Base-by-base conservation (phyloP, 2,113 vertebrate species). In the Plecotus auritus region DNA sequence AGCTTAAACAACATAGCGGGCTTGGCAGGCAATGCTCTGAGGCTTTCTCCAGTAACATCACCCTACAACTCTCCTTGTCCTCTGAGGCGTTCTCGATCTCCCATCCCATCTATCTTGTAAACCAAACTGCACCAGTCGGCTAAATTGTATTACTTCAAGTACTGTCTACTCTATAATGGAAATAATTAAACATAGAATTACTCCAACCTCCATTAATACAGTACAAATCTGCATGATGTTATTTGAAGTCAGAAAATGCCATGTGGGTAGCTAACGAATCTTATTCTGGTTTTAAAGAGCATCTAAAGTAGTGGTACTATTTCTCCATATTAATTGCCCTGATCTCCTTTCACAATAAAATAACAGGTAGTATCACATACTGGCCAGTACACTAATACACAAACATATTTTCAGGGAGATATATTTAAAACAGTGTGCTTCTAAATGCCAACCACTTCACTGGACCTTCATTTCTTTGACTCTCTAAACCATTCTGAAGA, bases 1-100 rank as follows among this genome's bases (percentile, higher is more conserved):
- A 99, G 99, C 98, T 99, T 99, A 99, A 99, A 99, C 99, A 99
- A 99, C 99, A 99, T 99, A 99, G 98, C 99, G 94, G 99, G 99
- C 98, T 97, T 99, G 99, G 98, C 99, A 97, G 99, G 99, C 98
- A 99, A 98, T 98, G 96, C 99, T 98, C 98, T 99, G 98, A 98
- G 99, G 98, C 99, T 99, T 97, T 99, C 99, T 99, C 99, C 99
- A 97, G 99, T 99, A 97, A 99, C 98, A 98, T 99, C 99, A 97
- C 99, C 99, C 96, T 99, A 99, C 98, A 99, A 98, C 98, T 99
- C 99, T 89, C 99, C 99, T 98, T 99, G 99, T 98, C 99, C 99
- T 88, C 98, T 99, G 98, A 99, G 99, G 97, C 99, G 99, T 90
- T 99, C 99, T 97, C 99, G 99, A 95, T 99, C 99, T 97, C 99